Evolutionary conservation across 2,797 vertebrate genomes (phyloP), one percentile per base, ranked within the genome.

Genomic region (Neoniphon sammara): DNA sequence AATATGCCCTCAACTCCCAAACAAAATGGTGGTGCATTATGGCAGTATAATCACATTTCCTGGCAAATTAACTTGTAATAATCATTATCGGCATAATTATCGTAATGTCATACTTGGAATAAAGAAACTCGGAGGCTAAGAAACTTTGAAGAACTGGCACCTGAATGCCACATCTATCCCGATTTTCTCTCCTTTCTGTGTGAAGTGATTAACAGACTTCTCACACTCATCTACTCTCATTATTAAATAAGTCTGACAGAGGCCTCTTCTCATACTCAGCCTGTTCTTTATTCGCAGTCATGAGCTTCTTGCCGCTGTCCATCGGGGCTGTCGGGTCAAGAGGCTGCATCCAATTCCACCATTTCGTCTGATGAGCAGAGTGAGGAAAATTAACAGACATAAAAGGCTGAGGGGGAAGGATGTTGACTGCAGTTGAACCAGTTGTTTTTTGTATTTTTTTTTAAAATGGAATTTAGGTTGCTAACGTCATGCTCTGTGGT

Each of bases 201-300:
- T 49, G 59, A 47, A 82, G 72, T 78, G 86, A 91, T 90, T 75
- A 88, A 64, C 80, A 61, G 81, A 76, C 81, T 67, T 39, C 63
- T 78, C 9, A 5, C 70, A 21, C 73, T 56, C 49, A 70, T 87
- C 80, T 81, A 68, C 73, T 73, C 83, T 89, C 83, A 75, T 90
- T 84, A 90, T 83, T 67, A 80, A 77, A 84, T 75, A 75, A 61
- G 64, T 66, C 78, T 84, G 85, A 83, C 76, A 66, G 82, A 80
- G 73, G 61, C 70, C 42, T 82, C 62, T 72, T 61, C 78, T 81
- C 83, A 80, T 44, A 52, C 85, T 86, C 84, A 71, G 78, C 30
- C 77, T 81, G 84, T 84, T 89, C 79, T 82, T 76, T 68, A 77
- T 86, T 88, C 80, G 82, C 14, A 42, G 82, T 83, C 87, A 82